Percentiles rank a stretch among this genome's conserved stretches.
Evolutionary conservation across 2,113 vertebrate genomes (phyloP).

Genomic region (Salvator merianae): DNA sequence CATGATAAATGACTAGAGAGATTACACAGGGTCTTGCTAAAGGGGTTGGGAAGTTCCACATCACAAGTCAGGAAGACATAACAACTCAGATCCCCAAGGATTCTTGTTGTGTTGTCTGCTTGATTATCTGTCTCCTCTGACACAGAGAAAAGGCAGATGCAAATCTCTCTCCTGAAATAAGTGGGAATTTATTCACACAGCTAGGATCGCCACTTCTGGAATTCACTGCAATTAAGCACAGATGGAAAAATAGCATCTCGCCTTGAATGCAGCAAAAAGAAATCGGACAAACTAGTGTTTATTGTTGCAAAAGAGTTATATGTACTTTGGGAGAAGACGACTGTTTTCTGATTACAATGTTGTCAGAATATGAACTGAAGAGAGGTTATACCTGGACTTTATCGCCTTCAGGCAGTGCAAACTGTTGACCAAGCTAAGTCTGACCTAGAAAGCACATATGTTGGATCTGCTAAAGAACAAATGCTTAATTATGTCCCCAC

Average conservation of each 20-base stretch:
- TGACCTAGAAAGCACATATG: neutral
- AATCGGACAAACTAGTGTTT: neutral
- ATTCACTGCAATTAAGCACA: constrained; percentile 19
- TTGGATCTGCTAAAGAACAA: neutral
- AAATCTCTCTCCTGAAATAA: constrained; percentile 2
- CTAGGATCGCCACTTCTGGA: constrained; percentile 7
- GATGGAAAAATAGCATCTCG: neutral
- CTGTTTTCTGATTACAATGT: neutral
- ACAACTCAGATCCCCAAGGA: constrained; percentile 9
- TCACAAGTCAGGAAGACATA: constrained; percentile 17
- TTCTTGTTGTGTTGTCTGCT: neutral
- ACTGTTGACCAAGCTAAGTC: neutral
- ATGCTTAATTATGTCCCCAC: neutral
- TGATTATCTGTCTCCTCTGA: constrained; percentile 28
- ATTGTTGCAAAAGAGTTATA: constrained; percentile 29
- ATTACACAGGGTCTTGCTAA: constrained; percentile 26
- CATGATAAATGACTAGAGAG: constrained; percentile 36
- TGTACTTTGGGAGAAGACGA: constrained; percentile 30
- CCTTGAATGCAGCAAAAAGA: constrained; percentile 29
- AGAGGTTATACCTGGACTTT: constrained; percentile 30
- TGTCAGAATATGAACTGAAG: constrained; percentile 21
- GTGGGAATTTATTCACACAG: constrained; percentile 16
- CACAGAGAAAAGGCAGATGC: constrained; percentile 41
- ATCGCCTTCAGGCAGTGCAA: constrained; percentile 5
- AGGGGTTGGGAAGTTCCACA: neutral